Conservation (phyloP, 2,888 invertebrate genomes). For the Eristalinus aeneus region DNA sequence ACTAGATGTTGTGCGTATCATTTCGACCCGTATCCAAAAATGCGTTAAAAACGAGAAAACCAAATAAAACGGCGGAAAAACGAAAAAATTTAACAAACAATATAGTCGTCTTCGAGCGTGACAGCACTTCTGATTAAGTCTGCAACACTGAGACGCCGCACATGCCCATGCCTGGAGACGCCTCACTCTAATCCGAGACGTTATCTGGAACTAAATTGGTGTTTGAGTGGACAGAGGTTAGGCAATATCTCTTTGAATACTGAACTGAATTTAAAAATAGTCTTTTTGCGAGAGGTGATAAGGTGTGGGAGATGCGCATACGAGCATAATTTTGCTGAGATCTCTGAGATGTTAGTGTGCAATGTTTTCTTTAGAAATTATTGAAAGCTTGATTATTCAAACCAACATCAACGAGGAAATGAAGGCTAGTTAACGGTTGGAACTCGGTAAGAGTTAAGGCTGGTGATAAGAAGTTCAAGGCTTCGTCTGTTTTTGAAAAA, state of each 20-base stretch:
- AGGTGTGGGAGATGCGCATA: neutral
- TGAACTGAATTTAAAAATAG: neutral
- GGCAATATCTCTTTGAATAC: constrained; percentile 4
- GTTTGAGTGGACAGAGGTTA: constrained; percentile 6
- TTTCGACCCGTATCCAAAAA: constrained; percentile 18
- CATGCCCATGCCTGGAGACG: no score
- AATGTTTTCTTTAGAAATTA: neutral
- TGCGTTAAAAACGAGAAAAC: neutral
- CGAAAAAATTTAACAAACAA: neutral
- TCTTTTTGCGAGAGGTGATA: neutral
- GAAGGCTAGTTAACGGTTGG: neutral
- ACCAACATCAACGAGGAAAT: no score
- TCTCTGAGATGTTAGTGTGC: no score
- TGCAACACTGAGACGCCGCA: neutral
- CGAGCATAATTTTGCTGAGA: neutral
- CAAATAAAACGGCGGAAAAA: neutral
- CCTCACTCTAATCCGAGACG: constrained; percentile 15
- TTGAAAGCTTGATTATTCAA: no score
- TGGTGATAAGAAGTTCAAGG: no score
- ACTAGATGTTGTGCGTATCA: constrained; percentile 73
- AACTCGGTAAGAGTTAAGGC: no score
- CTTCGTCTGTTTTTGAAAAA: no score
- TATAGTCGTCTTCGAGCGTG: constrained; percentile 17
- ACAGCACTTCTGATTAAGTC: constrained; percentile 14
- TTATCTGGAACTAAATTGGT: constrained; percentile 32